Base-by-base conservation (phyloP, 2,888 invertebrate genomes). In the Chymomyza amoena region DNA sequence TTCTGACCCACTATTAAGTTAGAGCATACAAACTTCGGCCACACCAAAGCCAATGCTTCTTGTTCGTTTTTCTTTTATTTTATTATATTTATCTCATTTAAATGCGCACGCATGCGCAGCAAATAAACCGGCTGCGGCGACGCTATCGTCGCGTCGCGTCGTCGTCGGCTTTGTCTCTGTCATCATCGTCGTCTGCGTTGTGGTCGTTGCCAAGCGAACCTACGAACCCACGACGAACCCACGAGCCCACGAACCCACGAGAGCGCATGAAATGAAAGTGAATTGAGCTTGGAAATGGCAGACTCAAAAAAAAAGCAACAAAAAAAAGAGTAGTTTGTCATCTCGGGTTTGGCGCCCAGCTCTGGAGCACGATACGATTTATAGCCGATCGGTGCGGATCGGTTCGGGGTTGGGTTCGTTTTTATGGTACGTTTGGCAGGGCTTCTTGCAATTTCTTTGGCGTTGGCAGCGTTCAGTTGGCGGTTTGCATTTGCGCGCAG, bases 381-480 rank as follows among this genome's bases (percentile, higher is more conserved):
- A 9, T n/a, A 9, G 6, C 13, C 39, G 13, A 39, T 28, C 32
- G 20, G 15, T 28, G 6, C 4, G 28, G 51, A n/a, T 61, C 62
- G 16, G 45, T 54, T n/a, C 28, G 16, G 18, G 16, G 18, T 64
- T 66, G 39, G 51, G 28, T 57, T 50, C 50, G 67, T n/a, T 20
- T 13, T 54, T 13, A 2, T 28, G 18, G 6, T 18, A 57, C 70
- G 71, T 60, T 51, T 66, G 57, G 59, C 70, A 67, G 72, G 84
- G 78, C 89, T 87, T 89, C 90, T 86, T 90, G 87, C 85, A 81
- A 86, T 90, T 90, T 87, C 89, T 85, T 79, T 69, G 81, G 62
- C 66, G 66, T 68, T 68, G 73, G 68, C 70, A 72, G 73, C 70
- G 79, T 78, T 81, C 89, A 90, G 90, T 90, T 90, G 89, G 81